Percentiles rank a stretch among this genome's conserved stretches.
Conservation (phyloP, 2,113 vertebrate genomes). For the Aythya baeri region DNA sequence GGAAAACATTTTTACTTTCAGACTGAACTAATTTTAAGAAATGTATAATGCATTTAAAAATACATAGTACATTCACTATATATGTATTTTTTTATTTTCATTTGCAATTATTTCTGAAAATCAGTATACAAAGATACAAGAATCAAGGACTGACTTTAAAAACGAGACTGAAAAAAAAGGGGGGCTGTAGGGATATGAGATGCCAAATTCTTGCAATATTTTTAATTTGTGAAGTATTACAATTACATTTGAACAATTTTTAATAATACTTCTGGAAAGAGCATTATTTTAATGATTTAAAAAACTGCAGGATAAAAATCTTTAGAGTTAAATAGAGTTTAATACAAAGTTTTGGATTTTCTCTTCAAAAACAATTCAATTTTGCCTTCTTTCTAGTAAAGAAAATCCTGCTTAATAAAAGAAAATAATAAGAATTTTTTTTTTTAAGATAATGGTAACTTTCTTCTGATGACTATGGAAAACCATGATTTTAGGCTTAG, state of each 20-base stretch:
- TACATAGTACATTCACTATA: neutral
- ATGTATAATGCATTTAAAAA: neutral
- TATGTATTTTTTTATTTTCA: neutral
- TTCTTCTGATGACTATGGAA: neutral
- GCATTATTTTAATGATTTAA: neutral
- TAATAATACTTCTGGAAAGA: neutral
- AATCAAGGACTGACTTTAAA: neutral
- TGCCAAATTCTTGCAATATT: neutral
- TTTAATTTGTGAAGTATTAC: neutral
- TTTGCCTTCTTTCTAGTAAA: neutral
- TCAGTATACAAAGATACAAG: neutral
- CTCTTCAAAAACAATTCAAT: neutral
- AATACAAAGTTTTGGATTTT: neutral
- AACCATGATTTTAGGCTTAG: neutral
- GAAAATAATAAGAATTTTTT: neutral
- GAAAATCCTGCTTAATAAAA: neutral
- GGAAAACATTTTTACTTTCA: neutral
- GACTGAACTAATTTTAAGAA: neutral
- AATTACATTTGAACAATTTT: neutral
- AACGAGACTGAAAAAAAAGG: neutral
- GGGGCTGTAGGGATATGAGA: neutral
- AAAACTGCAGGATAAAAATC: neutral
- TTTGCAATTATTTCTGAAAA: neutral
- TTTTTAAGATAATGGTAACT: neutral
- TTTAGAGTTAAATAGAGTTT: neutral